Percentiles rank a stretch among this genome's conserved stretches.
Conservation (phyloP, 2,888 invertebrate species). For the Ecliptopera silaceata region DNA sequence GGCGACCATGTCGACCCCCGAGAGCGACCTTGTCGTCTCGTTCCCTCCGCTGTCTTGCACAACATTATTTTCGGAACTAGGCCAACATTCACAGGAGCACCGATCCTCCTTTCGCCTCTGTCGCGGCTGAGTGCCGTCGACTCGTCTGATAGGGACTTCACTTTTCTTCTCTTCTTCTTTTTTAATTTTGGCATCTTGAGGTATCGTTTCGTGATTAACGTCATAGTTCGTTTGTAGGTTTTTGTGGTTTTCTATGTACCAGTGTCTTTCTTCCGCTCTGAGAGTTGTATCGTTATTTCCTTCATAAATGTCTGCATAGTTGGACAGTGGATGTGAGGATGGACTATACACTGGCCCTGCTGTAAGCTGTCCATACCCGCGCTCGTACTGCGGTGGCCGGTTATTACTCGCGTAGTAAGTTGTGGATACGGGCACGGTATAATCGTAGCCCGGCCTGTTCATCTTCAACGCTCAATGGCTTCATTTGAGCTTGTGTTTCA, state of each 20-base stretch:
- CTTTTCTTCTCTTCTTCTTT: conserved; percentile 77
- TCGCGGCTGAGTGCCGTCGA: conserved; percentile 65
- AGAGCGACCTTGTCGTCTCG: conserved; percentile 72
- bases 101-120: conserved; percentile 77
- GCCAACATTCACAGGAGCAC: conserved; percentile 81
- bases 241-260: conserved; percentile 81
- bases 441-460: conserved; percentile 81
- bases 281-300: conserved; percentile 80
- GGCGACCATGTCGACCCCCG: conserved; percentile 80
- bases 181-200: conserved; percentile 78
- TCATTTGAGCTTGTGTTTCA: conserved; percentile 75
- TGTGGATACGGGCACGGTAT: conserved; percentile 76
- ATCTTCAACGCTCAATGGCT: conserved; percentile 75
- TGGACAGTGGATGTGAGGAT: conserved; percentile 73
- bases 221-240: conserved; percentile 71
- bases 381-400: conserved; percentile 75
- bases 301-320: conserved; percentile 79
- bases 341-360: conserved; percentile 73
- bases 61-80: conserved; percentile 71
- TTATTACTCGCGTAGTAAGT: conserved; percentile 74
- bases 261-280: conserved; percentile 77
- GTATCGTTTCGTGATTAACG: conserved; percentile 61
- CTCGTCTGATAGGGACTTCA: conserved; percentile 64
- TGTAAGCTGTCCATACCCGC: conserved; percentile 71
- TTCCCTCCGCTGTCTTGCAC: conserved; percentile 65